Conservation (phyloP, 2,113 vertebrate genomes). For the Lota lota region DNA sequence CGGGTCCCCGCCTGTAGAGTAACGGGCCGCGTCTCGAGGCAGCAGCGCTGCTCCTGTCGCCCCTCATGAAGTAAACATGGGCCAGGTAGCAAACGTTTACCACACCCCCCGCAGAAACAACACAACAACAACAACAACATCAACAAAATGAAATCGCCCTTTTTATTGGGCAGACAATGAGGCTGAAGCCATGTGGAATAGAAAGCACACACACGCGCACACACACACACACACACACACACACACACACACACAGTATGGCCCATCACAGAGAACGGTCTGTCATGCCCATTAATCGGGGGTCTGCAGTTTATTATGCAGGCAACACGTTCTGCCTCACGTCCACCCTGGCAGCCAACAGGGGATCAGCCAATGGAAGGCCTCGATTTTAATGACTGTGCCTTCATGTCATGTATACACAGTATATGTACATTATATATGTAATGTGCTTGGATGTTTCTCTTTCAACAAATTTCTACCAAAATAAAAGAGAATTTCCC, state of each 20-base stretch:
- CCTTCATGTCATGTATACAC: too few relatives aligned
- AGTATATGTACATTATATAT: too few relatives aligned
- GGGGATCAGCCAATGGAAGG: background rate
- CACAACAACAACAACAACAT: too few relatives aligned
- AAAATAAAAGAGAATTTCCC: too few relatives aligned
- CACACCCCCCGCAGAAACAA: conserved; percentile 11
- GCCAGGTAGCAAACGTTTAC: conserved; percentile 51
- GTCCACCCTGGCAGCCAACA: background rate
- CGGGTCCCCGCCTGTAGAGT: conserved; percentile 10
- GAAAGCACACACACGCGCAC: background rate
- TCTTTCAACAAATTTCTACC: too few relatives aligned
- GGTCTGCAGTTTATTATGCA: background rate
- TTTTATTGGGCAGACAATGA: conserved; percentile 4
- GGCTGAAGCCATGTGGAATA: conserved; percentile 31
- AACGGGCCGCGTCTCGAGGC: conserved; percentile 34
- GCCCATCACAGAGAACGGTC: background rate
- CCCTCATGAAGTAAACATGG: conserved; percentile 41
- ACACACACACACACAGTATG: too few relatives aligned
- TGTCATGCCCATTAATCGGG: background rate
- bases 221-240: too few relatives aligned
- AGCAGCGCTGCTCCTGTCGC: background rate
- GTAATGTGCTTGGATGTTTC: too few relatives aligned
- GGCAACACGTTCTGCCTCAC: background rate
- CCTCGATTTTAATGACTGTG: background rate
- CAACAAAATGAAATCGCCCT: background rate